Base-by-base conservation (phyloP, 2,888 invertebrate genomes). In the Itoplectis maculator region DNA sequence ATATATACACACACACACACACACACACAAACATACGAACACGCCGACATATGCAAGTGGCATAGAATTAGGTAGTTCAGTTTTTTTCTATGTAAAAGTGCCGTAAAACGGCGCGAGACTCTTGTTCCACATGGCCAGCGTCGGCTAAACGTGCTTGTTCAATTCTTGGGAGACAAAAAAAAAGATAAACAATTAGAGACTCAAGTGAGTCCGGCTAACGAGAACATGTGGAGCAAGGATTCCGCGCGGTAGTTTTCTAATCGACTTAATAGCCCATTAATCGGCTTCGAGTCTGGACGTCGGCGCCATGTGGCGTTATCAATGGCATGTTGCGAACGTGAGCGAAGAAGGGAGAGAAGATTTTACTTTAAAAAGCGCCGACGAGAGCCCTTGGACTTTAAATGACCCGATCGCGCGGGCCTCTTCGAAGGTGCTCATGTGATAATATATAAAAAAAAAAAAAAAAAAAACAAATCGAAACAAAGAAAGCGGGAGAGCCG, bases 41-140 rank as follows among this genome's bases (percentile, higher is more conserved):
- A 51, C 51, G 47, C 49, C 29, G 9, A 49, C 40, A 18, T 35
- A 61, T 51, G 29, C 86, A 87, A 88, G 88, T 88, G 87, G 87
- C 86, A 81, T 91, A 90, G 89, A 85, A 68, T 88, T 89, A 82
- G 79, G 87, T 90, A 90, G 88, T 79, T 86, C 89, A 89, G 88
- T 86, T 86, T 88, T n/a, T 90, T 89, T 90, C 89, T 84, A 87
- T 86, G 86, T 85, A 85, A 79, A 84, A 86, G 80, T 80, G 79
- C 79, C 56, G 73, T 73, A 47, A 74, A 45, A 42, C 59, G 47
- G 72, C 35, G 75, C 74, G 69, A 13, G 65, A 82, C 45, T 78
- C 70, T 82, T 56, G 73, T 42, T 72, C 54, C 68, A 51, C 73
- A 78, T 66, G 78, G 70, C 35, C 65, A 80, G 47, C 77, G 45